A percentile compares a stretch with the other conserved stretches of the same genome.
These are phyloP conservation scores for Anthopleura sola DNA, from an alignment of 64 coral and sea anemone species.

Conservation along the genomic window DNA sequence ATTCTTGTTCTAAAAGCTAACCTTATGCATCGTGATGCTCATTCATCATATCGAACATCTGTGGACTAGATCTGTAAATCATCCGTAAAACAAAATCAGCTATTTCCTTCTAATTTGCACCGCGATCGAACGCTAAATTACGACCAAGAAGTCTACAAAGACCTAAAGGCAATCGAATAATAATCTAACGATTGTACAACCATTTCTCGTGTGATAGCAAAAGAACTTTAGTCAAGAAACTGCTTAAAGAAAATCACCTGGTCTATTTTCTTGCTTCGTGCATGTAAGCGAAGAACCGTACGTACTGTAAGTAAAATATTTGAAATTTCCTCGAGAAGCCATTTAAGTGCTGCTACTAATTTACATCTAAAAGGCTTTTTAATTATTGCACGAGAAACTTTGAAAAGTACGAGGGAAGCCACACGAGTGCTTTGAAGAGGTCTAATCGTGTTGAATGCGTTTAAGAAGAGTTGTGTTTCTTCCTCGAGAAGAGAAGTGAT, in stretches of 20 bases:
- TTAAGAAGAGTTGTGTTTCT: neutral
- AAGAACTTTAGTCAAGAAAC: neutral
- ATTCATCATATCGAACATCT: slow-evolving; percentile 33
- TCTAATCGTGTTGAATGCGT: neutral
- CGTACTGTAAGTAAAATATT: neutral
- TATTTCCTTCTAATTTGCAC: slow-evolving; percentile 2
- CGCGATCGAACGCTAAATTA: neutral
- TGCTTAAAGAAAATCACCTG: neutral
- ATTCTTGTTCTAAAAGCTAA: neutral
- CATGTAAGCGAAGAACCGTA: neutral
- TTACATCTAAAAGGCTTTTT: slow-evolving; percentile 69
- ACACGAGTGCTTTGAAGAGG: slow-evolving; percentile 10
- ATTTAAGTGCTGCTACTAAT: slow-evolving; percentile 39
- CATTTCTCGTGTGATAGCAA: neutral
- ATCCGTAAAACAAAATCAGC: neutral
- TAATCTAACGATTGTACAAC: neutral
- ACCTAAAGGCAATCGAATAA: neutral
- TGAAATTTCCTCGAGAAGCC: slow-evolving; percentile 30
- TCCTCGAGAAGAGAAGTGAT: neutral
- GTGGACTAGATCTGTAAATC: neutral
- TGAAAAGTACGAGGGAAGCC: neutral
- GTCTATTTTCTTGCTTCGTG: neutral
- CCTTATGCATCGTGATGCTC: slow-evolving; percentile 22
- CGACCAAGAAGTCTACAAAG: neutral
- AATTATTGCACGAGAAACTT: slow-evolving; percentile 17